Evolutionary conservation across 2,888 invertebrate species (phyloP).

Genomic region (Timandra comae): DNA sequence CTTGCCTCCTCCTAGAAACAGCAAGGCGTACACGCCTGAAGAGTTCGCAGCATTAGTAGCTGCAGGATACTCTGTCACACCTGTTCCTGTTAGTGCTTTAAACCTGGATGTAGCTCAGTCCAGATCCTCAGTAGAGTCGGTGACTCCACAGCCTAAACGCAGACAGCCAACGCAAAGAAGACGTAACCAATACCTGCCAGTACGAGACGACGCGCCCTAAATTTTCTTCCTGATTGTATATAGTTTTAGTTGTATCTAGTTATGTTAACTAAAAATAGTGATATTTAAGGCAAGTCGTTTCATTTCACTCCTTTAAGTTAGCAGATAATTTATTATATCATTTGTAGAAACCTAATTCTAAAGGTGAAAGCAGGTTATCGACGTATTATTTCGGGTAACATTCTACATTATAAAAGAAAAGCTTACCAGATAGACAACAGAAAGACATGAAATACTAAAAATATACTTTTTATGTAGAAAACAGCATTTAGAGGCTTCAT

Average conservation of each 20-base stretch:
- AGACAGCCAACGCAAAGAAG: slow-evolving; percentile 38
- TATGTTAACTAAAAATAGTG: slow-evolving; percentile 51
- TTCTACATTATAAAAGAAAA: too few relatives aligned
- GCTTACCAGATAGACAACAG: too few relatives aligned
- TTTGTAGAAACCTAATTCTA: slow-evolving; percentile 6
- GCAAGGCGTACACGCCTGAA: slow-evolving; percentile 70
- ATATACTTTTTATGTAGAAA: too few relatives aligned
- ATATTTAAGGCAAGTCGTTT: slow-evolving; percentile 30
- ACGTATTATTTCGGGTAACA: too few relatives aligned
- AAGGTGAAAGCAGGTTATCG: too few relatives aligned
- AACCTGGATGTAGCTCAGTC: slow-evolving; percentile 54
- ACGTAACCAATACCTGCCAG: slow-evolving; percentile 64
- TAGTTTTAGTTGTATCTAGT: slow-evolving; percentile 41
- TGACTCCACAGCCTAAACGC: slow-evolving; percentile 35
- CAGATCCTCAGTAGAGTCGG: slow-evolving; percentile 47
- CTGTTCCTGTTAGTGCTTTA: slow-evolving; percentile 57
- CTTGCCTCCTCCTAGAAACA: slow-evolving; percentile 70
- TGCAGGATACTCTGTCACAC: slow-evolving; percentile 70
- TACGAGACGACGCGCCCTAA: slow-evolving; percentile 68
- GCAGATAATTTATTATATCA: neutral
- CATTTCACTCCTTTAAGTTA: slow-evolving; percentile 16
- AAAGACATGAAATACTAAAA: too few relatives aligned
- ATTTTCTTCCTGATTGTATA: slow-evolving; percentile 43
- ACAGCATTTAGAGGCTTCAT: too few relatives aligned
- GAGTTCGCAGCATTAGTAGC: slow-evolving; percentile 68